Percentiles rank a stretch among this genome's conserved stretches.
Conservation (phyloP, 2,888 invertebrate species). For the Chloroclysta siterata region DNA sequence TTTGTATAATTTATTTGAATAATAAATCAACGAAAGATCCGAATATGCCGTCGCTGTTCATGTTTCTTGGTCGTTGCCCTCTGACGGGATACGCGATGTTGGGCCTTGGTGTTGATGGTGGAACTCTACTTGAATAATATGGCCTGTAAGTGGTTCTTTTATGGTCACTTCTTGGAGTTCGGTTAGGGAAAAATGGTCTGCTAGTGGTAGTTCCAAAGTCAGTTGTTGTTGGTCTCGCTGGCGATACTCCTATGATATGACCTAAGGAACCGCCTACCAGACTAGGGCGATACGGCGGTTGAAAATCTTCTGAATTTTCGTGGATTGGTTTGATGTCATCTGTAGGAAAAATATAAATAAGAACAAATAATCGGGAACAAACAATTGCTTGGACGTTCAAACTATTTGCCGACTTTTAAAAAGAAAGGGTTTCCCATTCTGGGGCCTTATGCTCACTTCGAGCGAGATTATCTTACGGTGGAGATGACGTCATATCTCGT, state of each 20-base stretch:
- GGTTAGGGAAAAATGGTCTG: slow-evolving; percentile 27
- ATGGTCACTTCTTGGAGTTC: slow-evolving; percentile 37
- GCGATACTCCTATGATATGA: slow-evolving; percentile 65
- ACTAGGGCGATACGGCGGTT: slow-evolving; percentile 60
- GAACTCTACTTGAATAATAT: slow-evolving; percentile 21
- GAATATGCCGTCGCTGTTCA: slow-evolving; percentile 56
- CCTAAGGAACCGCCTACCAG: slow-evolving; percentile 66
- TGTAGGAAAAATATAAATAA: slow-evolving; percentile 48
- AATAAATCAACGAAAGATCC: slow-evolving; percentile 75
- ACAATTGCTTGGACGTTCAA: too few relatives aligned
- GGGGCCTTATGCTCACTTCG: too few relatives aligned
- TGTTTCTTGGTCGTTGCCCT: slow-evolving; percentile 50
- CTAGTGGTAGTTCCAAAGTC: slow-evolving; percentile 29
- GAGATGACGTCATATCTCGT: too few relatives aligned
- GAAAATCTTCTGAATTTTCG: slow-evolving; percentile 56
- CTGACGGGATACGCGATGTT: slow-evolving; percentile 36
- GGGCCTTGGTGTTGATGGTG: slow-evolving; percentile 36
- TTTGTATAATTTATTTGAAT: slow-evolving; percentile 59
- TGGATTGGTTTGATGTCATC: slow-evolving; percentile 72
- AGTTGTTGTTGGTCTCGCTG: slow-evolving; percentile 53
- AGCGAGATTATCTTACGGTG: too few relatives aligned
- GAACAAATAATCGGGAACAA: not conserved
- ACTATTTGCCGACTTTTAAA: too few relatives aligned
- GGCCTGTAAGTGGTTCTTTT: slow-evolving; percentile 16
- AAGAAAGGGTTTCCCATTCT: too few relatives aligned